Conservation (phyloP, 2,797 vertebrate genomes). For the Enteromius treurensis region DNA sequence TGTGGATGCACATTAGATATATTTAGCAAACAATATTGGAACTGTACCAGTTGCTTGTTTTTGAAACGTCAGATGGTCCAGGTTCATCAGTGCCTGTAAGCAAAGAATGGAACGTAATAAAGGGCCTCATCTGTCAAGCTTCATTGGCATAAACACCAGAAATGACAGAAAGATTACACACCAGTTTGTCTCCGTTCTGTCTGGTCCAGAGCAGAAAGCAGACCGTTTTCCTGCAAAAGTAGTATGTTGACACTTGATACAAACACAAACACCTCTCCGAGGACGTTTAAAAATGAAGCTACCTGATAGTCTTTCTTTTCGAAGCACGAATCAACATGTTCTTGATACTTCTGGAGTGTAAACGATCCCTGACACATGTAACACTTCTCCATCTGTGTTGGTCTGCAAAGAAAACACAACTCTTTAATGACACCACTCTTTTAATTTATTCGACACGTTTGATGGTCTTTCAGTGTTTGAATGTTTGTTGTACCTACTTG, state of each 20-base stretch:
- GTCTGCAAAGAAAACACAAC: slow-evolving; percentile 36
- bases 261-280: background rate
- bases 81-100: slow-evolving; percentile 43
- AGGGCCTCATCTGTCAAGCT: background rate
- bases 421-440: background rate
- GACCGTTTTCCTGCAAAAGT: slow-evolving; percentile 64
- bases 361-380: slow-evolving; percentile 84
- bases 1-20: background rate
- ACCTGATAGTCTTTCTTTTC: slow-evolving; percentile 48
- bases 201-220: slow-evolving; percentile 74
- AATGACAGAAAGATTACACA: slow-evolving; percentile 16
- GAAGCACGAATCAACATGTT: slow-evolving; percentile 85
- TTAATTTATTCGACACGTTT: background rate
- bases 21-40: background rate
- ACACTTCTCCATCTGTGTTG: slow-evolving; percentile 84
- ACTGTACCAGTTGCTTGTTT: slow-evolving; percentile 55
- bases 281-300: background rate
- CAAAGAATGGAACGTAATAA: background rate
- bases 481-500: slow-evolving; percentile 77
- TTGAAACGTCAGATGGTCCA: slow-evolving; percentile 54
- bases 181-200: slow-evolving; percentile 66
- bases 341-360: slow-evolving; percentile 78
- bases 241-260: background rate
- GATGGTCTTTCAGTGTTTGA: background rate
- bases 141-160: background rate